Base-by-base conservation (phyloP, 2,888 invertebrate genomes). In the Andrena fulva region DNA sequence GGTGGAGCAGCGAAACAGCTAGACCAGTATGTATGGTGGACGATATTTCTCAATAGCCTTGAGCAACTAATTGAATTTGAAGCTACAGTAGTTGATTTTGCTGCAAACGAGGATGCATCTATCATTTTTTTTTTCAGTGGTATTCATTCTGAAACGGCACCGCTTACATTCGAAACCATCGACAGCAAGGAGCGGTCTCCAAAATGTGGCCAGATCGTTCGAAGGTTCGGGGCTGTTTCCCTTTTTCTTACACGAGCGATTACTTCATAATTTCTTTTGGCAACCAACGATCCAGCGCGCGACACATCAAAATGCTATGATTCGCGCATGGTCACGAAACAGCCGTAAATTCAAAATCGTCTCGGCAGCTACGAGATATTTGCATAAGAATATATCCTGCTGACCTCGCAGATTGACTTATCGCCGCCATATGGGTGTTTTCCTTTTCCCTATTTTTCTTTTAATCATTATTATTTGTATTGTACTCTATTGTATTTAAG, bases 351-450 rank as follows among this genome's bases (percentile, higher is more conserved):
- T 48, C 50, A 31, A 67, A n/a, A 16, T 67, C n/a, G 52, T 31
- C 52, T 52, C 50, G 20, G 50, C 12, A 31, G 50, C 50, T 52
- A 31, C 29, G 12, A 52, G 67, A 52, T 2, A 52, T 67, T 67
- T 56, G 16, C 42, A 48, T 20, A 27, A 27, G n/a, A 42, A 29
- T 42, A 66, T n/a, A n/a, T 76, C 42, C 20, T 59, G 35, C 77
- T 69, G 52, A 64, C 42, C 69, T 60, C 71, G 75, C 29, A 80
- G 66, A 56, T 73, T 77, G 84, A 84, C 80, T 75, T 86, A 82
- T 60, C 63, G 63, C 75, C 81, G 84, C 81, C 83, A 84, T 88
- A 87, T 86, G 76, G 87, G 85, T 85, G 10, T 42, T 33, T 20
- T 20, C 52, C n/a, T 33, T 75, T 42, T 42, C 12, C 42, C 12